Evolutionary conservation across 2,888 invertebrate species (phyloP).

Genomic region (Corythucha ciliata): DNA sequence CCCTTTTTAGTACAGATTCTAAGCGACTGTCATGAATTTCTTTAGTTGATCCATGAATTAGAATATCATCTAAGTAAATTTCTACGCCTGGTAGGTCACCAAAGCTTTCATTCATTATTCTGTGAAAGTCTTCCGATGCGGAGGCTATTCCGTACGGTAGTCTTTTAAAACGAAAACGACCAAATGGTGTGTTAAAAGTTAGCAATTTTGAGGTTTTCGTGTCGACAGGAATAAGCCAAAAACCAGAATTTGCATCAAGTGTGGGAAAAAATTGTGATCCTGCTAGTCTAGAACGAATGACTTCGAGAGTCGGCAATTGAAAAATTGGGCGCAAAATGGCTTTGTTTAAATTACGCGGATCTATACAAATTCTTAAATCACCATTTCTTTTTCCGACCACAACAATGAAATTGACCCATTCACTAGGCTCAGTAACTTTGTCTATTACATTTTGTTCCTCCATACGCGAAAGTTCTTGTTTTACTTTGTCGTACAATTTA

Average conservation of each 20-base stretch:
- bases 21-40: not conserved
- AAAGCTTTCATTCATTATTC: conserved; percentile 2
- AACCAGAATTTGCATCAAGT: conserved; percentile 10
- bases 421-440: conserved; percentile 16
- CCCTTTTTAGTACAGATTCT: not conserved
- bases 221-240: conserved; percentile 7
- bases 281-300: conserved; percentile 8
- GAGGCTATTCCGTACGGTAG: conserved; percentile 12
- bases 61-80: conserved; percentile 1
- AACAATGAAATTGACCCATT: conserved; percentile 12
- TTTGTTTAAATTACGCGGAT: conserved; percentile 11
- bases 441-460: conserved; percentile 1
- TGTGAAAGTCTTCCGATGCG: conserved; percentile 9
- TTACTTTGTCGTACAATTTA: conserved; percentile 9
- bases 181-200: conserved; percentile 12
- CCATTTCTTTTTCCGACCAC: not conserved
- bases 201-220: conserved; percentile 1
- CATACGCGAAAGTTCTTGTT: conserved; percentile 6
- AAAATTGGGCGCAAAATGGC: not conserved
- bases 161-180: not conserved
- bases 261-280: not conserved
- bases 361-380: conserved; percentile 6
- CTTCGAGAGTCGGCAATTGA: conserved; percentile 10
- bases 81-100: conserved; percentile 12
- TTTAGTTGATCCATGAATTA: not conserved